Conservation (phyloP, 2,888 invertebrate species). For the Heteromurus nitidus region DNA sequence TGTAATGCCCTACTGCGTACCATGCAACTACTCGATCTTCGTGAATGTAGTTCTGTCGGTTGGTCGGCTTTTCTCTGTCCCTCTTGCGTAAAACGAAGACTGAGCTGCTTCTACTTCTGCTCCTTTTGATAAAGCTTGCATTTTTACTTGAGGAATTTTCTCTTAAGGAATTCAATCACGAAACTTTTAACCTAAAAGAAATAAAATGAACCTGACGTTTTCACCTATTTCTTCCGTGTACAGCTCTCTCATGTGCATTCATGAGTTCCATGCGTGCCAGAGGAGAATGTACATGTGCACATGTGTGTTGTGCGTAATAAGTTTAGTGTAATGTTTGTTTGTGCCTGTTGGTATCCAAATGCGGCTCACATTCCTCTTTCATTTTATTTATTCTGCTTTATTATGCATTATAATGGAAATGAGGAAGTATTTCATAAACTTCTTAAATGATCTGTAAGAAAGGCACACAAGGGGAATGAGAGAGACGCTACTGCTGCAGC, state of each 20-base stretch:
- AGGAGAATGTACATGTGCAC: too few species aligned
- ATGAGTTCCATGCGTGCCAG: too few species aligned
- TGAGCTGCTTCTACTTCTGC: too few species aligned
- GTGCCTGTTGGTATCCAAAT: too few species aligned
- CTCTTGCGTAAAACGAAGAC: slow-evolving; percentile 29
- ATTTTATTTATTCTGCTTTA: too few species aligned
- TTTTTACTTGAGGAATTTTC: background rate
- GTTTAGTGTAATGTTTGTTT: too few species aligned
- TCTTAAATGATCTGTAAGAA: slow-evolving; percentile 12
- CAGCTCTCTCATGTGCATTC: background rate
- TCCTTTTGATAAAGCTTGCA: too few species aligned
- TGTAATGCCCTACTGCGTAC: slow-evolving; percentile 11
- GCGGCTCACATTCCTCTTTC: too few species aligned
- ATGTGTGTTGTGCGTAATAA: too few species aligned
- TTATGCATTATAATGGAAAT: slow-evolving; percentile 3
- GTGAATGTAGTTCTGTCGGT: too few species aligned
- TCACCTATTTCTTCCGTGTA: too few species aligned
- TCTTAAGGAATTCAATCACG: background rate
- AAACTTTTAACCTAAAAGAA: background rate
- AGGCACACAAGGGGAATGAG: slow-evolving; percentile 3
- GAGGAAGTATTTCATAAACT: slow-evolving; percentile 11
- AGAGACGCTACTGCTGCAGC: background rate
- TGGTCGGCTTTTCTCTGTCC: slow-evolving; percentile 19
- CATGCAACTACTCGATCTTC: background rate
- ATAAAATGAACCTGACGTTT: too few species aligned